Conservation (phyloP, 2,113 vertebrate genomes). For the Apodemus speciosus region DNA sequence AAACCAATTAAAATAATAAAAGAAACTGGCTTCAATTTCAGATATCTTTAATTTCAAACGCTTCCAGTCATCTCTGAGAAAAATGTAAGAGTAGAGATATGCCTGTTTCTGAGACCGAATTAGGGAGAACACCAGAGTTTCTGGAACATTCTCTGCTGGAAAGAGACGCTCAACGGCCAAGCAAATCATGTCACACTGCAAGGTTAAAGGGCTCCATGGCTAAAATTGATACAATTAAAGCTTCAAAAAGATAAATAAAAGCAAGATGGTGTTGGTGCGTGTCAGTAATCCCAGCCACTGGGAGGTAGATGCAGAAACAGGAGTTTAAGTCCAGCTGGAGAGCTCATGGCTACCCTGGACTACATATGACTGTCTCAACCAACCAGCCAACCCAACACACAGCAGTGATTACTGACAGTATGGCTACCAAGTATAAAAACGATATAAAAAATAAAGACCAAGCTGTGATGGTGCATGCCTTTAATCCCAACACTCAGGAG, state of each 20-base stretch:
- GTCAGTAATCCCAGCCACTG: not conserved
- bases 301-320: not conserved
- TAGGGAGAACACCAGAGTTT: not conserved
- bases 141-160: not conserved
- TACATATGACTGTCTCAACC: not conserved
- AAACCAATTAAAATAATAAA: not conserved
- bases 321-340: not conserved
- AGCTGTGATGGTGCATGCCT: not conserved
- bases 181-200: not conserved
- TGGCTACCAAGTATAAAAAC: conserved; percentile 1
- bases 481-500: not conserved
- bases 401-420: not conserved
- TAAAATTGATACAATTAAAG: conserved; percentile 7
- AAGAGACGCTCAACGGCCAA: conserved; percentile 10
- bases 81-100: not conserved
- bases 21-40: conserved; percentile 14
- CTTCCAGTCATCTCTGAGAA: not conserved
- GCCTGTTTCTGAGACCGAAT: not conserved
- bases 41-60: conserved; percentile 16
- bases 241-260: not conserved
- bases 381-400: not conserved
- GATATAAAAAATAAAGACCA: not conserved
- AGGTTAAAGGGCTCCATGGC: not conserved
- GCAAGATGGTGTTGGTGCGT: not conserved
- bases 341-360: not conserved